phyloP scores from a whole-genome alignment of 2,797 vertebrate genomes.

The Brachyrhaphis roseni region DNA sequence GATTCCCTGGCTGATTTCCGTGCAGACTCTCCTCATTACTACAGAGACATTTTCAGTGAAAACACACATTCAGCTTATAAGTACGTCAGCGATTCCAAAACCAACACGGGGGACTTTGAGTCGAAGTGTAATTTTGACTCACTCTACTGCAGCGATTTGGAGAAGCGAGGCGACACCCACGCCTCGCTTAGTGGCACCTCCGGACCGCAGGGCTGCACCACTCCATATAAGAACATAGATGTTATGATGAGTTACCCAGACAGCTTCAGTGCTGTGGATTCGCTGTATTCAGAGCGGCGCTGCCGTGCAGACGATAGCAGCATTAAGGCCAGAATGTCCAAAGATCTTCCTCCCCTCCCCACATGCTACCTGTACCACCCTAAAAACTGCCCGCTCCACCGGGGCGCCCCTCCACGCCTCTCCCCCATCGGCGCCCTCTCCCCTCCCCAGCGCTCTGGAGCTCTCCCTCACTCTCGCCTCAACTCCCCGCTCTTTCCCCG shows the following conservation, averaged over 20 bases:
- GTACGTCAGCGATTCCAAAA: slow-evolving; percentile 22
- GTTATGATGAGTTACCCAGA: slow-evolving; percentile 68
- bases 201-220: slow-evolving; percentile 64
- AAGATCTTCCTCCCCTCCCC: slow-evolving; percentile 75
- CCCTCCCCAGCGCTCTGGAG: slow-evolving; percentile 82
- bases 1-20: slow-evolving; percentile 42
- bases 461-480: slow-evolving; percentile 80
- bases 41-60: slow-evolving; percentile 33
- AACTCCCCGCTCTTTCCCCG: slow-evolving; percentile 89
- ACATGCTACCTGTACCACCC: slow-evolving; percentile 81
- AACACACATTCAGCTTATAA: slow-evolving; percentile 34
- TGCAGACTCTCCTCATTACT: slow-evolving; percentile 39
- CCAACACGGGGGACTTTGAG: slow-evolving; percentile 38
- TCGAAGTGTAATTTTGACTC: slow-evolving; percentile 73
- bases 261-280: slow-evolving; percentile 35
- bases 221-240: slow-evolving; percentile 83
- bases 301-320: slow-evolving; percentile 33
- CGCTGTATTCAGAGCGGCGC: slow-evolving; percentile 39
- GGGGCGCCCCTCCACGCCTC: slow-evolving; percentile 84
- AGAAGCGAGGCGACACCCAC: slow-evolving; percentile 21
- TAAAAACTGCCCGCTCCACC: slow-evolving; percentile 82
- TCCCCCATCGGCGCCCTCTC: slow-evolving; percentile 90
- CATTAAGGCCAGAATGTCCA: slow-evolving; percentile 55
- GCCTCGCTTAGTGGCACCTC: slow-evolving; percentile 17
- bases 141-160: slow-evolving; percentile 56